These are phyloP conservation scores for Aptenodytes forsteri DNA, from an alignment of 2,113 vertebrate species.

Conservation along the genomic window DNA sequence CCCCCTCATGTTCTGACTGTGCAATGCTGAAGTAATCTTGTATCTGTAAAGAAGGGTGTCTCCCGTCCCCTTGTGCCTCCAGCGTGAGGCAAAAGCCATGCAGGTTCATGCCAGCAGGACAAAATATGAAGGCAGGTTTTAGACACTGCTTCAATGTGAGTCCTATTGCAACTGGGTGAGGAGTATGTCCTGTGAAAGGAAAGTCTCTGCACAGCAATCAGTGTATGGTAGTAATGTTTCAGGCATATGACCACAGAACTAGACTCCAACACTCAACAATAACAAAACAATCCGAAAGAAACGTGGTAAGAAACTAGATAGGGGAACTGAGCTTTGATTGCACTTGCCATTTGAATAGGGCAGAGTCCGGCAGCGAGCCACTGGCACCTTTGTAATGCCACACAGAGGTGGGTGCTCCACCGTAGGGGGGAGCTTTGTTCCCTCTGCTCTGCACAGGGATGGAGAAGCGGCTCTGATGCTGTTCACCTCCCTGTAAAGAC, in stretches of 20 bases:
- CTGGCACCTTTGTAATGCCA: accelerated
- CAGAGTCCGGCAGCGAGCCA: not conserved
- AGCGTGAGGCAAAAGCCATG: not conserved
- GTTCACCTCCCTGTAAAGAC: not conserved
- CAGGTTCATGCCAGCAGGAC: not conserved
- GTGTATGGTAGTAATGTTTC: not conserved
- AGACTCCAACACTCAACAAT: not conserved
- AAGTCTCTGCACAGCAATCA: not conserved
- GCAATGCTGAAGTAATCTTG: not conserved
- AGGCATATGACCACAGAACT: not conserved
- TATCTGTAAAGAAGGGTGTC: not conserved
- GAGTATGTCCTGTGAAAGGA: accelerated
- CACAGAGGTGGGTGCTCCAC: accelerated
- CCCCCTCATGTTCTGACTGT: not conserved
- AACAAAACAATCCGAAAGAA: not conserved
- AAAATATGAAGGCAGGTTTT: not conserved
- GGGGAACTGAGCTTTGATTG: not conserved
- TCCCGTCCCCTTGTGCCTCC: not conserved
- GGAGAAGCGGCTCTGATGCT: not conserved
- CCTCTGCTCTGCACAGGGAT: not conserved
- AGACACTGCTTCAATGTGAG: accelerated
- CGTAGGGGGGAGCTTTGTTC: accelerated
- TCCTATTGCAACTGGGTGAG: not conserved
- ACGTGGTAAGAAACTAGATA: accelerated
- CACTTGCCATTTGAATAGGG: accelerated